These are phyloP conservation scores for Lasioglossum baleicum DNA, from an alignment of 1,140 invertebrate species.

Conservation along the genomic window DNA sequence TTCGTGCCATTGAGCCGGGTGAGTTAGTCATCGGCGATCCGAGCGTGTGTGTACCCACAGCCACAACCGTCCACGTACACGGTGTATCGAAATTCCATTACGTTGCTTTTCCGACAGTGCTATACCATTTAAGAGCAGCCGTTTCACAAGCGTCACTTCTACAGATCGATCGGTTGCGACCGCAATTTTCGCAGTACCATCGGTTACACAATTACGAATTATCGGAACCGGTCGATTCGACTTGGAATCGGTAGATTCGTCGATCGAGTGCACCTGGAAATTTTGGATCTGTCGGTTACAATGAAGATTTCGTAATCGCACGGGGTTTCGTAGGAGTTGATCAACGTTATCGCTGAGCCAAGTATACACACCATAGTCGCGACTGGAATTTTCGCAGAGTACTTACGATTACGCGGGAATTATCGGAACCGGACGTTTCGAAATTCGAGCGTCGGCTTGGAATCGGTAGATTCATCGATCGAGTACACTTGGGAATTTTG, in stretches of 20 bases:
- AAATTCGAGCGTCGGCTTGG: neutral
- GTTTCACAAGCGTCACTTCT: neutral
- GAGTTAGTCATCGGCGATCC: slow-evolving; percentile 33
- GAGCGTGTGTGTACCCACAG: slow-evolving; percentile 12
- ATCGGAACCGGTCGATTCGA: too few relatives aligned
- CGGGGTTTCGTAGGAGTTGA: neutral
- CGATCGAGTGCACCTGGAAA: neutral
- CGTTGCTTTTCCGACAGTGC: neutral
- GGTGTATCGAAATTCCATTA: slow-evolving; percentile 4
- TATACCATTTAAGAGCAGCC: neutral
- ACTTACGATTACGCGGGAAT: neutral
- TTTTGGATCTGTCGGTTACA: neutral
- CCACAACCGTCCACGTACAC: slow-evolving; percentile 2
- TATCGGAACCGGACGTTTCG: neutral
- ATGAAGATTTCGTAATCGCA: neutral
- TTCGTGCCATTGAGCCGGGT: slow-evolving; percentile 38
- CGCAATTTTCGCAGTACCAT: neutral
- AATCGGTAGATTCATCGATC: too few relatives aligned
- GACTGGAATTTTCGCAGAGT: too few relatives aligned
- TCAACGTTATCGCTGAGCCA: neutral
- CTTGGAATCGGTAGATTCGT: too few relatives aligned
- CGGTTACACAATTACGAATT: neutral
- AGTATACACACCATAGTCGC: too few relatives aligned
- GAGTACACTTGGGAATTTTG: neutral
- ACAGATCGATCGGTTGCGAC: neutral